Evolutionary conservation across 2,888 invertebrate genomes (phyloP), one percentile per base, ranked within the genome.

Genomic region (Cryptus viduatorius): DNA sequence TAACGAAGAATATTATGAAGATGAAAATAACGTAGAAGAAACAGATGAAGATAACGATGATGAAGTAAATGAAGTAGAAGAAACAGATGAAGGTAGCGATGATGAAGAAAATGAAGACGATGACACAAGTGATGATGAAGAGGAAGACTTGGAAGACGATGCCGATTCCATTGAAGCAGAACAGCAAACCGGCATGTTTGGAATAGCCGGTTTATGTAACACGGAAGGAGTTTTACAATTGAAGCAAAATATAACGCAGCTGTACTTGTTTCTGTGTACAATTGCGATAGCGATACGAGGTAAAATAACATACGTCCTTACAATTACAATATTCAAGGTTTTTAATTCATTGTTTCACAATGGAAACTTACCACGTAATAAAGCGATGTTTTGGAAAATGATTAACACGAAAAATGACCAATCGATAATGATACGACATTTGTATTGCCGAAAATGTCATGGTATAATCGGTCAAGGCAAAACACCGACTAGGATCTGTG

Each of bases 371-470:
- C 67, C 67, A 5, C 31, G 24, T 0, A 53, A 8, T 16, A 65
- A 65, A 59, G 53, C 31, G n/a, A 19, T 4, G 16, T 19, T 77
- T 14, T 77, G 77, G 77, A 16, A 16, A 16, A 3, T 16, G 12
- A 24, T 77, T 4, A 3, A 8, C 0, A 48, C 31, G n/a, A 65
- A 65, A 19, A 31, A 67, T 67, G 24, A 1, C 1, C 53, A 67
- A n/a, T 48, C 61, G 44, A 50, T 12, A 16, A 4, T 59, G 16
- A 31, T 50, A 29, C 31, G 42, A 10, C 67, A 77, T 77, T 50
- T 14, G 1, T 77, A 67, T 50, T 77, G 77, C 16, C 0, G n/a
- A 8, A 7, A 50, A 0, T 77, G 77, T 42, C 1, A 67, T 14
- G 16, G 16, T 42, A 0, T 16, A 1, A 3, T 77, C 14, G 67